Evolutionary conservation across 2,888 invertebrate genomes (phyloP).

Genomic region (Perdita meconis): DNA sequence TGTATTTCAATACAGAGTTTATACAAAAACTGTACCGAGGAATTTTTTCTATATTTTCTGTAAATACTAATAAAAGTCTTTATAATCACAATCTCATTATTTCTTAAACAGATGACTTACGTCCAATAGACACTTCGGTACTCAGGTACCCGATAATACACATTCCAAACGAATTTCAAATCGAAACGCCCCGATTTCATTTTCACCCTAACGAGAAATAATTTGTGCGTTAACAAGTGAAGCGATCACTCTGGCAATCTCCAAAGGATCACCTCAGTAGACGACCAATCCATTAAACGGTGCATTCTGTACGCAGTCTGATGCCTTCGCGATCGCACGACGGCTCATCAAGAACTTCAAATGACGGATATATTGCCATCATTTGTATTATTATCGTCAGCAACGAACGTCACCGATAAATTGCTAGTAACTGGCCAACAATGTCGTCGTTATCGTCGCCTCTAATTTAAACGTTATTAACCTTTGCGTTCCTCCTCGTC

Average conservation of each 20-base stretch:
- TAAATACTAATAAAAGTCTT: too few relatives aligned
- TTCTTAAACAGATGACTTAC: too few relatives aligned
- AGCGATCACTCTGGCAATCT: conserved; percentile 2
- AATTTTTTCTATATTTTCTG: too few relatives aligned
- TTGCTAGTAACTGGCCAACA: conserved; percentile 35
- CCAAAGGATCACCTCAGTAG: background rate
- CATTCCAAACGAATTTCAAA: too few relatives aligned
- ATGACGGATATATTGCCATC: conserved; percentile 39
- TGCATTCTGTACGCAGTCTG: background rate
- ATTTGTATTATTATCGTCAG: conserved; percentile 31
- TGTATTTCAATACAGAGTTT: too few relatives aligned
- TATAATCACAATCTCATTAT: too few relatives aligned
- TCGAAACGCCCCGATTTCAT: too few relatives aligned
- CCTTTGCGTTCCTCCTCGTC: conserved; percentile 28
- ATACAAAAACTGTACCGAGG: too few relatives aligned
- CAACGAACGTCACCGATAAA: conserved; percentile 40
- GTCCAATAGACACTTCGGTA: too few relatives aligned
- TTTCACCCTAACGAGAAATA: background rate
- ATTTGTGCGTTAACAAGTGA: background rate
- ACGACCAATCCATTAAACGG: conserved; percentile 3
- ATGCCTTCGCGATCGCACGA: background rate
- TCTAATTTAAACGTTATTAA: conserved; percentile 57
- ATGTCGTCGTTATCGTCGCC: conserved; percentile 49
- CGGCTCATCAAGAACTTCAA: background rate
- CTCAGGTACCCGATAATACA: too few relatives aligned